These are phyloP conservation scores for Pseudorhombus dupliciocellatus DNA, from an alignment of 2,113 vertebrate species.

Conservation along the genomic window DNA sequence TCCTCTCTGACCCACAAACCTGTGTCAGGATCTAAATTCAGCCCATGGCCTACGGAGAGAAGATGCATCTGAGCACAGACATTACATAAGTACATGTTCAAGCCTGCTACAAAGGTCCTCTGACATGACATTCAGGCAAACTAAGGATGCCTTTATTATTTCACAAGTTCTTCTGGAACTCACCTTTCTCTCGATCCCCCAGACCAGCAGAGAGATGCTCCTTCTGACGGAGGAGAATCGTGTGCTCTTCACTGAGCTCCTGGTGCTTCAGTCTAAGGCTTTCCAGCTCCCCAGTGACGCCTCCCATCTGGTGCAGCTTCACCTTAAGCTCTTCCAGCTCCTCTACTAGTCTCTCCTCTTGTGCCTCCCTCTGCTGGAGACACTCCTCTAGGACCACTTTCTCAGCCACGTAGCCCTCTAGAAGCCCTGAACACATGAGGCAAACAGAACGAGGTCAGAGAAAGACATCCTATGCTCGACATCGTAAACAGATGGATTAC, in stretches of 20 bases:
- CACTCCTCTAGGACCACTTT: conserved; percentile 85
- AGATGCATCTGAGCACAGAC: conserved; percentile 65
- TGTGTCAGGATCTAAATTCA: conserved; percentile 74
- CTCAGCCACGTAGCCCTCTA: conserved; percentile 89
- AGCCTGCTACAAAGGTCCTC: conserved; percentile 18
- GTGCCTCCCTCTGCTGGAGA: conserved; percentile 85
- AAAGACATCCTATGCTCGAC: neutral
- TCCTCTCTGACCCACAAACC: conserved; percentile 82
- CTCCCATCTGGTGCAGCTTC: conserved; percentile 69
- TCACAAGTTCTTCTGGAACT: conserved; percentile 3
- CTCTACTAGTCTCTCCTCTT: conserved; percentile 83
- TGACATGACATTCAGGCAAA: conserved; percentile 9
- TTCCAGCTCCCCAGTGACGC: conserved; percentile 58
- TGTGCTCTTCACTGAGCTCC: conserved; percentile 78
- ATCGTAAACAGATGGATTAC: neutral
- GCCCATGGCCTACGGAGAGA: conserved; percentile 76
- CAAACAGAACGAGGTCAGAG: neutral
- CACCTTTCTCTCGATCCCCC: conserved; percentile 80
- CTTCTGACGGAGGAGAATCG: conserved; percentile 71
- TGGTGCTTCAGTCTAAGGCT: conserved; percentile 64
- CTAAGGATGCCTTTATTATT: neutral
- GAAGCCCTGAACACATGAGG: conserved; percentile 79
- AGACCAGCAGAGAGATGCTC: conserved; percentile 72
- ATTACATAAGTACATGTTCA: conserved; percentile 54
- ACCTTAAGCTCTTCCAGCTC: conserved; percentile 85